These are phyloP conservation scores for Periophthalmus modestus DNA, from an alignment of 2,113 vertebrate genomes.

Conservation along the genomic window DNA sequence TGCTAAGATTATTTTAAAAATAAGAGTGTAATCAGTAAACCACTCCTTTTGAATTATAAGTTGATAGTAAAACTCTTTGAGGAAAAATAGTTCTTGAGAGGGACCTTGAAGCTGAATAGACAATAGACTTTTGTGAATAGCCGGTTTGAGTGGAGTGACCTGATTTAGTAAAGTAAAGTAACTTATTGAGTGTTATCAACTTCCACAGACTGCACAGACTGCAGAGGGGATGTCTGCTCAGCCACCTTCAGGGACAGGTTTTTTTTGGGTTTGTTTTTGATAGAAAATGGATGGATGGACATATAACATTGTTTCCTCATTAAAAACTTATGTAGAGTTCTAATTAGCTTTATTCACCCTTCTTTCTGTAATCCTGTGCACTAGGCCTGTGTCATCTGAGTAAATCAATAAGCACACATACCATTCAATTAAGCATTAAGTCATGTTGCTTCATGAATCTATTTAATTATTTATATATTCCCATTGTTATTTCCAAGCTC, in stretches of 20 bases:
- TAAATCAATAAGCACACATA: no score
- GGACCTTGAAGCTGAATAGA: slow-evolving; percentile 46
- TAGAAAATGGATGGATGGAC: no score
- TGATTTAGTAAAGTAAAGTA: slow-evolving; percentile 62
- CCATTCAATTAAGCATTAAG: no score
- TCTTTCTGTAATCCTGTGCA: no score
- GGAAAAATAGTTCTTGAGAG: slow-evolving; percentile 34
- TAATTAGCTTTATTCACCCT: no score
- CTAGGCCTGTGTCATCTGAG: no score
- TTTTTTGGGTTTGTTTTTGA: no score
- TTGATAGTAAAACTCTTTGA: slow-evolving; percentile 16
- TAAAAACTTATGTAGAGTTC: no score
- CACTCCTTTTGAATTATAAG: slow-evolving; percentile 37
- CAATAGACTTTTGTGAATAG: slow-evolving; percentile 39
- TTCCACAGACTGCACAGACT: slow-evolving; percentile 20
- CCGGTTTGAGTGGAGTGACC: slow-evolving; percentile 50
- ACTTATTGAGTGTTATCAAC: slow-evolving; percentile 59
- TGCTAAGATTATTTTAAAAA: not conserved
- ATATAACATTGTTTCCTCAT: no score
- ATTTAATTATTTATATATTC: no score
- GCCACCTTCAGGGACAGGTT: slow-evolving; percentile 46
- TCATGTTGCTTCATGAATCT: no score
- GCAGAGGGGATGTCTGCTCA: slow-evolving; percentile 41
- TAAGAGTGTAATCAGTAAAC: slow-evolving; percentile 35
- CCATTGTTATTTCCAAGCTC: no score